Evolutionary conservation across 2,797 vertebrate species (phyloP), one percentile per base, ranked within the genome.

Genomic region (Falco naumanni): DNA sequence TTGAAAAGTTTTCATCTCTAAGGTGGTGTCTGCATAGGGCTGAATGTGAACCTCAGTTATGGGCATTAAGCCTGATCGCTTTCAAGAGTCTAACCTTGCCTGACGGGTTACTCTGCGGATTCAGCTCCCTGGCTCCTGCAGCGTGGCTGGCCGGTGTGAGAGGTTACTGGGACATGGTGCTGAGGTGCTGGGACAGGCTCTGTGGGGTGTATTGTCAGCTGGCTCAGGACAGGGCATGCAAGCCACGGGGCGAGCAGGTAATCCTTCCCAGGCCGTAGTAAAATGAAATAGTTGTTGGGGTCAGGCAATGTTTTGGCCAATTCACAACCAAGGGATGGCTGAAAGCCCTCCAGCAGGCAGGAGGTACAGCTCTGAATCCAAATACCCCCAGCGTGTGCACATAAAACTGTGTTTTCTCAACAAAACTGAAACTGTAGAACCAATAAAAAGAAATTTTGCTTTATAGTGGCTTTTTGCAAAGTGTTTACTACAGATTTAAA

Each of bases 161-260:
- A 11, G 16, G 10, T 50, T 48, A 12, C 29, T 54, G n/a, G 54
- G 54, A 34, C 28, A 5, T 0, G 5, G 33, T 6, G 34, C 53
- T 17, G 33, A 16, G 28, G 24, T 6, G 19, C 34, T 10, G 16
- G 22, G 51, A 33, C 9, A 41, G 56, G 43, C 15, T 48, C 43
- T 15, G 70, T 1, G 0, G 3, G 4, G 3, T 13, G 1, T 0
- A 1, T 33, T 5, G 0, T n/a, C 48, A 8, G 26, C 60, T 34
- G 48, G 13, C 75, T 39, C 56, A 16, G 59, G 31, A 74, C 20
- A 39, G 33, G 3, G 2, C 22, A 7, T 13, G 22, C 51, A 22
- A 12, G 25, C 33, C 14, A 2, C 0, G 3, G n/a, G 15, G 21
- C 15, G n/a, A 28, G 51, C 47, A 51, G 33, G 41, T 21, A 11